phyloP scores from a whole-genome alignment of 2,888 invertebrate genomes.

The Cynaeus angustus region DNA sequence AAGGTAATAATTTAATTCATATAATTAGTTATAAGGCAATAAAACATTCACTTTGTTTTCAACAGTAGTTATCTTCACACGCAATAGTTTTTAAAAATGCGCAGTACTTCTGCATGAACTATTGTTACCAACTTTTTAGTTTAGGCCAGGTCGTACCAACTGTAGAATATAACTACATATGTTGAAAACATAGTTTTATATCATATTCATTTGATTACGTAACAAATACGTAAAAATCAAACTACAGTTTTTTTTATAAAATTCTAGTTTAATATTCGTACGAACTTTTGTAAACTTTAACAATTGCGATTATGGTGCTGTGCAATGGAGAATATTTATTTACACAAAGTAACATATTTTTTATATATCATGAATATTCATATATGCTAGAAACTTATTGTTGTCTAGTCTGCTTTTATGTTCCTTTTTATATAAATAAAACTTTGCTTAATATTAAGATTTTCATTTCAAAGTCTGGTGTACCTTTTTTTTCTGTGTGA shows the following conservation, averaged over 20 bases:
- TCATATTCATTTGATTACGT: no score
- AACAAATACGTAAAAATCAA: background rate
- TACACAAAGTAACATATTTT: slow-evolving; percentile 15
- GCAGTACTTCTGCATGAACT: background rate
- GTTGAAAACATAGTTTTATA: background rate
- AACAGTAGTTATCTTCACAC: no score
- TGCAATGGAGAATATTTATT: slow-evolving; percentile 9
- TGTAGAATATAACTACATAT: background rate
- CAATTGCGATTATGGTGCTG: slow-evolving; percentile 30
- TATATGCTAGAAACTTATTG: slow-evolving; percentile 30
- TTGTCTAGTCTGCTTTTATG: slow-evolving; percentile 41
- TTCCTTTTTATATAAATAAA: slow-evolving; percentile 27
- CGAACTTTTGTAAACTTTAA: slow-evolving; percentile 7
- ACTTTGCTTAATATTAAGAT: slow-evolving; percentile 5
- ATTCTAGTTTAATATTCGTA: no score
- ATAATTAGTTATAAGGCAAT: no score
- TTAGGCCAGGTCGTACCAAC: no score
- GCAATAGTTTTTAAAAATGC: no score
- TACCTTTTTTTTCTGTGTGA: no score
- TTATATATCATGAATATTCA: slow-evolving; percentile 8
- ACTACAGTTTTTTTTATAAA: background rate
- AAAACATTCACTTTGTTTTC: no score
- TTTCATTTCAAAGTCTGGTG: no score
- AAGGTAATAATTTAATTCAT: no score
- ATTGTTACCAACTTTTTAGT: no score